These are phyloP conservation scores for Pachyrhynchus sulphureomaculatus DNA, from an alignment of 1,140 invertebrate species.

Conservation along the genomic window DNA sequence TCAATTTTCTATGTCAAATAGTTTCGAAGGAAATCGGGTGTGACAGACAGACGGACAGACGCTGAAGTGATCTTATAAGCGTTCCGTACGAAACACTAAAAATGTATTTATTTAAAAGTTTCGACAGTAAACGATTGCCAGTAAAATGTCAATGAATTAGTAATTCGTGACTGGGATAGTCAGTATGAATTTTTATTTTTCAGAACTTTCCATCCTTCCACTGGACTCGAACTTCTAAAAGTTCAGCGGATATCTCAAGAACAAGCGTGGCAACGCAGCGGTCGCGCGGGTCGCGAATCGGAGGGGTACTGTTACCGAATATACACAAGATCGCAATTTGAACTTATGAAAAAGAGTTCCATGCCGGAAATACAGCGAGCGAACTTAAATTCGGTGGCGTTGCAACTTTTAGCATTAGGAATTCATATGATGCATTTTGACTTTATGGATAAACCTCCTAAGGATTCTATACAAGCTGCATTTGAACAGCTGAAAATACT, in stretches of 20 bases:
- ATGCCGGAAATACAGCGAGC: conserved; percentile 83
- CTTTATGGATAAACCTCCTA: conserved; percentile 85
- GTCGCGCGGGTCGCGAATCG: conserved; percentile 85
- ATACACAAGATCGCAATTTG: conserved; percentile 70
- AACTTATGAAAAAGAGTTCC: conserved; percentile 67
- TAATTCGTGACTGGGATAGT: too few species aligned
- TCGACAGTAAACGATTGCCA: too few species aligned
- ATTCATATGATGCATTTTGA: conserved; percentile 83
- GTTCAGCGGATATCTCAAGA: conserved; percentile 86
- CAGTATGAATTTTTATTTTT: conserved; percentile 16
- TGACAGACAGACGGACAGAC: too few species aligned
- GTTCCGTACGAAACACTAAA: too few species aligned
- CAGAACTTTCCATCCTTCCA: conserved; percentile 73
- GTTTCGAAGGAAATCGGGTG: too few species aligned
- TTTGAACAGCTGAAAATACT: conserved; percentile 71
- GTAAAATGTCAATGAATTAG: too few species aligned
- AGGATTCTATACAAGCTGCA: conserved; percentile 67
- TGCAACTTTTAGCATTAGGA: conserved; percentile 84
- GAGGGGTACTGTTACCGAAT: conserved; percentile 82
- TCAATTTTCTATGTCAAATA: too few species aligned
- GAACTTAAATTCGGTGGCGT: conserved; percentile 44
- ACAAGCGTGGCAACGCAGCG: conserved; percentile 89
- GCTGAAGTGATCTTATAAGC: too few species aligned
- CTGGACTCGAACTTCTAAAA: conserved; percentile 81
- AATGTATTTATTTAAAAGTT: too few species aligned